These are phyloP conservation scores for Chaetodon trifascialis DNA, from an alignment of 2,113 vertebrate species.

Conservation along the genomic window DNA sequence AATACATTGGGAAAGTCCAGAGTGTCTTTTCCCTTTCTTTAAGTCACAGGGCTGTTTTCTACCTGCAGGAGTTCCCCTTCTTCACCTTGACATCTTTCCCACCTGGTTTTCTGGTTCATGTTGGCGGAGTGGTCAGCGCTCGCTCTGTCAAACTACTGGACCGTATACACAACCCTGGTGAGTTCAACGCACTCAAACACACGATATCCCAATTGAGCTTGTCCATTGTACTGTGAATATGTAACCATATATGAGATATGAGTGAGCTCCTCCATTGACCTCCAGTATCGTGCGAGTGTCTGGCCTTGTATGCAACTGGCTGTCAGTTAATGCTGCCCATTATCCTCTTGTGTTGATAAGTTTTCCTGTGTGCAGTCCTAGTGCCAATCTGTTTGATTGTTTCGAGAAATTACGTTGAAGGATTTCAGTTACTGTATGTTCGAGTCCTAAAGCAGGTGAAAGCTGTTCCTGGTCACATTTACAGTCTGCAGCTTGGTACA, in stretches of 20 bases:
- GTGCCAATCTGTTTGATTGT: conserved; percentile 34
- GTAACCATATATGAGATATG: background rate
- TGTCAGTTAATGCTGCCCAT: conserved; percentile 56
- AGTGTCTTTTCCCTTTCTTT: background rate
- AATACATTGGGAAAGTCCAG: background rate
- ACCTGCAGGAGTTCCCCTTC: conserved; percentile 94
- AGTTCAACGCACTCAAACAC: conserved; percentile 52
- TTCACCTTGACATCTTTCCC: conserved; percentile 97
- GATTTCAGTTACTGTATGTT: conserved; percentile 2
- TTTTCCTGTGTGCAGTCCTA: conserved; percentile 27
- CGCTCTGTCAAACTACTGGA: conserved; percentile 98
- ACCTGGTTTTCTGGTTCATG: conserved; percentile 93
- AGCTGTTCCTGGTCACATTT: conserved; percentile 58
- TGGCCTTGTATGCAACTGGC: conserved; percentile 43
- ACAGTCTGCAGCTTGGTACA: conserved; percentile 11
- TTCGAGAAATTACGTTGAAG: conserved; percentile 11
- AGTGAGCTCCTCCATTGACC: conserved; percentile 43
- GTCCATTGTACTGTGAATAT: conserved; percentile 13
- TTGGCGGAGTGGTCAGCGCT: conserved; percentile 96
- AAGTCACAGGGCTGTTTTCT: conserved; percentile 30
- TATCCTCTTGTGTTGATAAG: conserved; percentile 39
- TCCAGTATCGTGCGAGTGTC: conserved; percentile 44
- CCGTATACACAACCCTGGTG: conserved; percentile 99
- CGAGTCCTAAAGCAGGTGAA: conserved; percentile 61
- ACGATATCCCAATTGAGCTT: conserved; percentile 9